Percentiles rank a stretch among this genome's conserved stretches.
phyloP scores from a whole-genome alignment of 1,140 invertebrate genomes.

The Papilio dardanus region DNA sequence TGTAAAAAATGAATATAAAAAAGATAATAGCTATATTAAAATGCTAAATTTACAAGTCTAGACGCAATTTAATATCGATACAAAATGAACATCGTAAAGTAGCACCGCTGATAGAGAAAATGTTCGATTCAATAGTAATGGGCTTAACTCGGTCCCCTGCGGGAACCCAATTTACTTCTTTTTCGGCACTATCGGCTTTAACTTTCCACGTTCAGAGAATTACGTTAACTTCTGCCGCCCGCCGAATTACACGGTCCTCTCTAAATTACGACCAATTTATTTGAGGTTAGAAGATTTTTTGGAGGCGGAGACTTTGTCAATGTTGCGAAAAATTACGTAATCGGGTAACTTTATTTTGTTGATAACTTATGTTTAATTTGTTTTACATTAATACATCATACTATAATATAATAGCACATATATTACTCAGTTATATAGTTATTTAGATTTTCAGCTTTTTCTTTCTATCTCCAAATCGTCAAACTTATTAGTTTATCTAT shows the following conservation, averaged over 20 bases:
- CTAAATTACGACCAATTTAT: constrained; percentile 27
- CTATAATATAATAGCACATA: too few species aligned
- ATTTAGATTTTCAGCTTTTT: too few species aligned
- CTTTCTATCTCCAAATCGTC: too few species aligned
- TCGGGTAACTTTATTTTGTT: too few species aligned
- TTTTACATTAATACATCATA: too few species aligned
- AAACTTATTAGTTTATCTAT: too few species aligned
- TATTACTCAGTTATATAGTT: too few species aligned
- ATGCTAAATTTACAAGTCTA: neutral
- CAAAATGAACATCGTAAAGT: neutral
- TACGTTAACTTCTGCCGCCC: constrained; percentile 23
- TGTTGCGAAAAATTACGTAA: neutral
- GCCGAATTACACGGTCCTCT: constrained; percentile 13
- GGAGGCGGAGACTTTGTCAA: neutral
- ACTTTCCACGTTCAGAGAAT: constrained; percentile 30
- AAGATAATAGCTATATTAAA: neutral
- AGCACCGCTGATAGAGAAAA: neutral
- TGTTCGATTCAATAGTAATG: constrained; percentile 12
- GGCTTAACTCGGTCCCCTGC: neutral
- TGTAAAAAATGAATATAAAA: neutral
- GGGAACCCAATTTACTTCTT: constrained; percentile 19
- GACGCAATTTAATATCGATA: neutral
- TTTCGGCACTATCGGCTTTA: constrained; percentile 35
- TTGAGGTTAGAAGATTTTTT: constrained; percentile 18
- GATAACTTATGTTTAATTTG: too few species aligned